Percentiles rank a stretch among this genome's conserved stretches.
These are phyloP conservation scores for Lycia hirtaria DNA, from an alignment of 2,888 invertebrate species.

Conservation along the genomic window DNA sequence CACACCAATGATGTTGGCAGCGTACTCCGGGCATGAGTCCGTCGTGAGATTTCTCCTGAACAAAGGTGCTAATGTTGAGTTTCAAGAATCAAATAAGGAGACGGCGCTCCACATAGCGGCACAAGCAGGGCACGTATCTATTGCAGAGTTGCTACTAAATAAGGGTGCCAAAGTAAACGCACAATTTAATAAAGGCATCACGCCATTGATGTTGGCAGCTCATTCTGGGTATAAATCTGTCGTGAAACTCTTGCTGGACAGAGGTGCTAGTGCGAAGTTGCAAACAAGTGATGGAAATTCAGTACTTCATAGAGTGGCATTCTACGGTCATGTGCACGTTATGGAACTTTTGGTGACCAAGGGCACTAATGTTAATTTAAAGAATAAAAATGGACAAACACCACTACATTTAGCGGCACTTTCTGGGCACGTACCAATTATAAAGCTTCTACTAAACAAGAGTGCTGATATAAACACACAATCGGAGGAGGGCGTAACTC, in stretches of 20 bases:
- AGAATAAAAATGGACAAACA: background rate
- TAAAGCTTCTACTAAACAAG: background rate
- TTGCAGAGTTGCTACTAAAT: slow-evolving; percentile 39
- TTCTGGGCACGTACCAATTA: background rate
- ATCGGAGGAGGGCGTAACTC: background rate
- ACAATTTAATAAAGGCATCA: background rate
- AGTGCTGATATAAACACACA: background rate
- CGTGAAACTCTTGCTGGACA: background rate
- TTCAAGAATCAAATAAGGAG: background rate
- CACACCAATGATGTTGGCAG: background rate
- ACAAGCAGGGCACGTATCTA: no score
- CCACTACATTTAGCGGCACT: background rate
- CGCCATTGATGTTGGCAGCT: background rate
- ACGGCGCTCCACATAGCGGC: background rate
- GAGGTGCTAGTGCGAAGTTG: background rate
- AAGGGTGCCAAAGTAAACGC: slow-evolving; percentile 31
- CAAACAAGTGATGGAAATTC: background rate
- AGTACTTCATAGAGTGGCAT: background rate
- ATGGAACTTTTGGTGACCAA: background rate
- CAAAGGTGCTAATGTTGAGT: background rate
- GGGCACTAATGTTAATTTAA: background rate
- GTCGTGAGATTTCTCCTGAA: background rate
- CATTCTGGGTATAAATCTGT: background rate
- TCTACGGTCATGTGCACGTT: background rate
- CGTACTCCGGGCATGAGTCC: background rate